Percentiles rank a stretch among this genome's conserved stretches.
phyloP scores from a whole-genome alignment of 2,888 invertebrate genomes.

The Cheilosia variabilis region DNA sequence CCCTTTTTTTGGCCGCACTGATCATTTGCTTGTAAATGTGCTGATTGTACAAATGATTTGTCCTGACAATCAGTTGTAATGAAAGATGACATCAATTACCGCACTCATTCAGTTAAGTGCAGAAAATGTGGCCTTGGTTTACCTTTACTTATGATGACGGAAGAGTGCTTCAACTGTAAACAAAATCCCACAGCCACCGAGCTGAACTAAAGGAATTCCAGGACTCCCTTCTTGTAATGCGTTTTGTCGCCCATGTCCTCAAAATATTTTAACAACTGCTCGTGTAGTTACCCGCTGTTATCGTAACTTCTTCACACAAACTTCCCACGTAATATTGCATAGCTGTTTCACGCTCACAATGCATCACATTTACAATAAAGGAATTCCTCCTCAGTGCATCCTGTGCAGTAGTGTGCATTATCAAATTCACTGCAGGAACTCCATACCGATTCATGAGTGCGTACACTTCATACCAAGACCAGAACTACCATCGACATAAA shows the following conservation, averaged over 20 bases:
- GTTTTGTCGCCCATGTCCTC: neutral
- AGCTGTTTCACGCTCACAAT: constrained; percentile 34
- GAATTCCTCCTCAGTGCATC: constrained; percentile 14
- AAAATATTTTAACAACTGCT: neutral
- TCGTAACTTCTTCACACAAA: neutral
- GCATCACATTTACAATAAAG: constrained; percentile 44
- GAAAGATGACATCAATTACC: too few relatives aligned
- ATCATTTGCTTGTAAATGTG: too few relatives aligned
- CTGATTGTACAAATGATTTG: too few relatives aligned
- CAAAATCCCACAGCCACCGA: too few relatives aligned
- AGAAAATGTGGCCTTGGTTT: too few relatives aligned
- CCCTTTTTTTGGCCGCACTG: too few relatives aligned
- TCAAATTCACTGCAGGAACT: constrained; percentile 40
- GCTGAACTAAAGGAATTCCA: too few relatives aligned
- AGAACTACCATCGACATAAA: constrained; percentile 41
- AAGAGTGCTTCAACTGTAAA: too few relatives aligned
- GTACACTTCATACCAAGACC: neutral
- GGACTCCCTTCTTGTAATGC: neutral
- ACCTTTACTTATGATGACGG: too few relatives aligned
- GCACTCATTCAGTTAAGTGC: too few relatives aligned
- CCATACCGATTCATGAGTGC: neutral
- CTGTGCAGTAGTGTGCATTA: constrained; percentile 32
- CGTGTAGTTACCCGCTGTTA: neutral
- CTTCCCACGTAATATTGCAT: constrained; percentile 3
- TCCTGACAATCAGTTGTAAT: too few relatives aligned